These are phyloP conservation scores for Caenorhabditis macrosperma DNA, from an alignment of 2,888 invertebrate genomes.

Conservation along the genomic window DNA sequence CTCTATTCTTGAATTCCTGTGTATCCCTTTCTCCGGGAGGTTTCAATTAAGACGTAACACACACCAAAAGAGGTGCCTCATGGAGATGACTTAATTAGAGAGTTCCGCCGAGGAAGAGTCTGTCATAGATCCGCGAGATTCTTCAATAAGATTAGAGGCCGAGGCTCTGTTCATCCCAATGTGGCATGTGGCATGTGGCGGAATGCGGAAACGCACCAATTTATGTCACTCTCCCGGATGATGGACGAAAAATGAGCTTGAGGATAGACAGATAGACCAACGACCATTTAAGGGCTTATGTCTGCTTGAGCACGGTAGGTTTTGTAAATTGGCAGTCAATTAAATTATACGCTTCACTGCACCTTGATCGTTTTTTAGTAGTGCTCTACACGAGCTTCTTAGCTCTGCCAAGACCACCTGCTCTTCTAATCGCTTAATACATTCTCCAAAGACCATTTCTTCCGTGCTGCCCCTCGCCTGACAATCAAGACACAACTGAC, in stretches of 20 bases:
- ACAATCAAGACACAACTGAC: too few species aligned
- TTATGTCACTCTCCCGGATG: too few species aligned
- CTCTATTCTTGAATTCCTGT: neutral
- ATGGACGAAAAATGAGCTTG: too few species aligned
- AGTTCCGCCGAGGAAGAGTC: neutral
- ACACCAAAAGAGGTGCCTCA: neutral
- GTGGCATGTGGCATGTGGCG: slow-evolving; percentile 41
- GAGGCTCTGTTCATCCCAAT: neutral
- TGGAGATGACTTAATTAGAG: slow-evolving; percentile 47
- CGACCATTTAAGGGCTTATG: slow-evolving; percentile 25
- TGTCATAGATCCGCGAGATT: slow-evolving; percentile 33
- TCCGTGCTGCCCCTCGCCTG: neutral
- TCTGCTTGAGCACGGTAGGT: slow-evolving; percentile 20
- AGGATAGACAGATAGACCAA: too few species aligned
- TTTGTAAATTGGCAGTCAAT: slow-evolving; percentile 50
- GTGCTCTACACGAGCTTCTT: slow-evolving; percentile 37
- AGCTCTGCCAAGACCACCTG: slow-evolving; percentile 34
- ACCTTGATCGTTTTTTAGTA: slow-evolving; percentile 45
- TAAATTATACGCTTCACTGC: slow-evolving; percentile 52
- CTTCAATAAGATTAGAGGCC: slow-evolving; percentile 38
- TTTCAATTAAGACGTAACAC: slow-evolving; percentile 13
- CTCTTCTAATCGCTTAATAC: neutral
- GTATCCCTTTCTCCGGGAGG: neutral
- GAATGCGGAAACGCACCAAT: slow-evolving; percentile 24
- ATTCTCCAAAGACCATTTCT: slow-evolving; percentile 4